Evolutionary conservation across 2,797 vertebrate species (phyloP).

Genomic region (Coilia nasus): DNA sequence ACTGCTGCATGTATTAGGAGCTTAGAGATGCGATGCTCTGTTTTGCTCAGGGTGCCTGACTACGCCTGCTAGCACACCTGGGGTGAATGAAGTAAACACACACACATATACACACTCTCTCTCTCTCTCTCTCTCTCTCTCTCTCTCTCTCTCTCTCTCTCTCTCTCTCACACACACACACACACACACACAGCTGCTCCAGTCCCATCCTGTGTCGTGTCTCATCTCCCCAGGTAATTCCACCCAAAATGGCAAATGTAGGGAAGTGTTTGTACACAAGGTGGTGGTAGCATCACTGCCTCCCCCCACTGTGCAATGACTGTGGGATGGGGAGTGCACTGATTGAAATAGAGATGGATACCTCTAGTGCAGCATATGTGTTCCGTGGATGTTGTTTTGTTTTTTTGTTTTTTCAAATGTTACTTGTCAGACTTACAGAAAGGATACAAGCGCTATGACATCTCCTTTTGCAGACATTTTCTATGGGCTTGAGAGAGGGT

Average conservation of each 20-base stretch:
- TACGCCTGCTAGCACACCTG: constrained; percentile 34
- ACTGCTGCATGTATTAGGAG: constrained; percentile 63
- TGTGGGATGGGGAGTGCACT: not conserved
- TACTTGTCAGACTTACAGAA: not conserved
- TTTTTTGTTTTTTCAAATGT: not conserved
- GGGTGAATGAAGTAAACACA: constrained; percentile 53
- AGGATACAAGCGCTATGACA: not conserved
- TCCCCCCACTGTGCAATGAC: constrained; percentile 27
- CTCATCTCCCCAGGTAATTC: constrained; percentile 63
- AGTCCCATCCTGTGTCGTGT: constrained; percentile 65
- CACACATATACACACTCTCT: not conserved
- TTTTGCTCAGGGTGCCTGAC: constrained; percentile 42
- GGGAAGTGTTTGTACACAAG: constrained; percentile 85
- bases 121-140: no score
- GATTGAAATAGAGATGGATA: constrained; percentile 3
- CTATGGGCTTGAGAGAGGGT: not conserved
- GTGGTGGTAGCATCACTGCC: constrained; percentile 78
- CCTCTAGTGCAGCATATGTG: not conserved
- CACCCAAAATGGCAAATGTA: constrained; percentile 60
- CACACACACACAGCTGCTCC: not conserved
- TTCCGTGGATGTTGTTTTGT: not conserved
- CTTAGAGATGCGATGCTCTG: constrained; percentile 35
- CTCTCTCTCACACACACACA: not conserved
- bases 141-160: no score
- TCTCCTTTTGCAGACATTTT: not conserved